phyloP scores from a whole-genome alignment of 2,888 invertebrate genomes.

The Pyrocoelia pectoralis region DNA sequence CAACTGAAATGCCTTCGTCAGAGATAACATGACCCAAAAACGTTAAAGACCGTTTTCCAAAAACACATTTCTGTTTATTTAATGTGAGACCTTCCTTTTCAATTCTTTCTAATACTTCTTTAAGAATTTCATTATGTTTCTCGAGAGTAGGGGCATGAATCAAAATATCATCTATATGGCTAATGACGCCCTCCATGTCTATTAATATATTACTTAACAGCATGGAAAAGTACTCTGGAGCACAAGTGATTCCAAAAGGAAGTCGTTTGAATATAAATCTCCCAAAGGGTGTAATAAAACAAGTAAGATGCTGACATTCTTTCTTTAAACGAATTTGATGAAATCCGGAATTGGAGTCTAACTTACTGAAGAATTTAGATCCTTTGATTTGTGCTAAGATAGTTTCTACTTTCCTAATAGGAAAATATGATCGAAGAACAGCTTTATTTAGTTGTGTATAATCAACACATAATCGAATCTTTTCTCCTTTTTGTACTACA shows the following conservation, averaged over 20 bases:
- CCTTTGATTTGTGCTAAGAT: too few species aligned
- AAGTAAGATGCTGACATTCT: too few species aligned
- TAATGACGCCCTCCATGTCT: constrained; percentile 30
- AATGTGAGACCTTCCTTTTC: constrained; percentile 41
- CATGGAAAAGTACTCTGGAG: neutral
- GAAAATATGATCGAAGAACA: too few species aligned
- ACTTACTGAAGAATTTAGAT: too few species aligned
- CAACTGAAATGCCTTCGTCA: constrained; percentile 34
- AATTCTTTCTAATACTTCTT: constrained; percentile 39
- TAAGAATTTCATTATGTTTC: constrained; percentile 39
- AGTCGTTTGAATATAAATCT: constrained; percentile 3
- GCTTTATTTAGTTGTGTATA: too few species aligned
- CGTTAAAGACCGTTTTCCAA: constrained; percentile 37
- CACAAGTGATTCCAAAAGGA: too few species aligned
- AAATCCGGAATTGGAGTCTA: too few species aligned
- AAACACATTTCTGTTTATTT: constrained; percentile 46
- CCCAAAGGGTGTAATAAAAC: constrained; percentile 5
- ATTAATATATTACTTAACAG: constrained; percentile 18
- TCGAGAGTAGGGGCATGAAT: constrained; percentile 33
- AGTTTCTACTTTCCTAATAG: too few species aligned
- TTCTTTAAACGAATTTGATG: too few species aligned
- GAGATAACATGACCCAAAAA: constrained; percentile 47
- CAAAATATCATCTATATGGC: constrained; percentile 34
- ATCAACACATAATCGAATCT: too few species aligned
- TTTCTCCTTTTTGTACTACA: too few species aligned